phyloP scores from a whole-genome alignment of 2,888 invertebrate genomes.

The Chalcosyrphus nemorum region DNA sequence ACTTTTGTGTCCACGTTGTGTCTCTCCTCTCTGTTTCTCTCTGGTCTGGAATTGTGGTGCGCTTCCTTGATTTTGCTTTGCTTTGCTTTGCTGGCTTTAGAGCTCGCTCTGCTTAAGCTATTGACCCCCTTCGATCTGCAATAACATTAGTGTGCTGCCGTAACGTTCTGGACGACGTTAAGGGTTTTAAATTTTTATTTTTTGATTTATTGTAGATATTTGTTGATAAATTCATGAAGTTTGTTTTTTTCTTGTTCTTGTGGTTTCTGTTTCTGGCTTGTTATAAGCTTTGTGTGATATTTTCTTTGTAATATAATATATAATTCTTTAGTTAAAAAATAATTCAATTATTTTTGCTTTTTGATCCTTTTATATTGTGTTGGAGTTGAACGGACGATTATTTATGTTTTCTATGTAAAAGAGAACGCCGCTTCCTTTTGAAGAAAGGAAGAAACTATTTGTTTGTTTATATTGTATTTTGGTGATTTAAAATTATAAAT shows the following conservation, averaged over 20 bases:
- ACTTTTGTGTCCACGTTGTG: background rate
- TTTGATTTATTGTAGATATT: conserved; percentile 77
- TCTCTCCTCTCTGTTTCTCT: background rate
- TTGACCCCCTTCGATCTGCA: conserved; percentile 62
- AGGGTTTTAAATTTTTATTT: conserved; percentile 77
- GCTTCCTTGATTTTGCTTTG: conserved; percentile 51
- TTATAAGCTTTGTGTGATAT: conserved; percentile 67
- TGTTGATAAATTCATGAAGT: conserved; percentile 81
- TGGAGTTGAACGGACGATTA: conserved; percentile 11
- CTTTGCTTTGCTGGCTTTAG: conserved; percentile 56
- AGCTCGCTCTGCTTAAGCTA: conserved; percentile 72
- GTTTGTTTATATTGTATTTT: conserved; percentile 11
- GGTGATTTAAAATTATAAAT: conserved; percentile 64
- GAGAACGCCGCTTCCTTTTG: background rate
- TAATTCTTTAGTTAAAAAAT: conserved; percentile 46
- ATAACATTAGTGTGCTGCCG: conserved; percentile 72
- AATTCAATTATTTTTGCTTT: conserved; percentile 64
- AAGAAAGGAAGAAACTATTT: conserved; percentile 24
- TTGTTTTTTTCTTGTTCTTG: conserved; percentile 75
- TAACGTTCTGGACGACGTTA: conserved; percentile 75
- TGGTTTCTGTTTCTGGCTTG: conserved; percentile 62
- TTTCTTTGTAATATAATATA: conserved; percentile 67
- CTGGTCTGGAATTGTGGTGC: conserved; percentile 36
- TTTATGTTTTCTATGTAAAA: background rate
- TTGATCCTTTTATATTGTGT: conserved; percentile 71